These are phyloP conservation scores for Hylaeus anthracinus DNA, from an alignment of 1,140 invertebrate species.

Conservation along the genomic window DNA sequence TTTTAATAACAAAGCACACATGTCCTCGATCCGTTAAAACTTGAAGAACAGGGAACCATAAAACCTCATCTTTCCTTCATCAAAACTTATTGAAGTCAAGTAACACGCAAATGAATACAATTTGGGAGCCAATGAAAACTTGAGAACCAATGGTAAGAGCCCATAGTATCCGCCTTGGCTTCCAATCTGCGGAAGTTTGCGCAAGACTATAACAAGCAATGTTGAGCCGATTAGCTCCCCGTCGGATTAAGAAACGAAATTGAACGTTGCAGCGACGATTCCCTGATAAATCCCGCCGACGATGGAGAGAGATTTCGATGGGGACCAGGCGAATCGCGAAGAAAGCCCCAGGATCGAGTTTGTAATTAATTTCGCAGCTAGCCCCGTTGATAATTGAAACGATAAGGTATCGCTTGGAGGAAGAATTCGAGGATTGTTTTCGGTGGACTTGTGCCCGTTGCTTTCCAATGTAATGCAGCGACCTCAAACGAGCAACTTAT, in stretches of 20 bases:
- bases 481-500: neutral
- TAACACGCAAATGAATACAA: too few relatives aligned
- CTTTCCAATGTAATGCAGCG: neutral
- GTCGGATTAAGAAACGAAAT: slow-evolving; percentile 71
- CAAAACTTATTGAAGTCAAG: too few relatives aligned
- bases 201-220: slow-evolving; percentile 55
- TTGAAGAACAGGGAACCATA: too few relatives aligned
- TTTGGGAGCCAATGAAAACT: too few relatives aligned
- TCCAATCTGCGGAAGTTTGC: slow-evolving; percentile 54
- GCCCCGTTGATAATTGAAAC: slow-evolving; percentile 41
- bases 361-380: slow-evolving; percentile 44
- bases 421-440: slow-evolving; percentile 27
- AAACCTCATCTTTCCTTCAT: too few relatives aligned
- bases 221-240: slow-evolving; percentile 69
- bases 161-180: neutral
- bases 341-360: neutral
- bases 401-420: slow-evolving; percentile 16
- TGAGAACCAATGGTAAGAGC: too few relatives aligned
- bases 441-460: neutral
- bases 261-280: slow-evolving; percentile 59
- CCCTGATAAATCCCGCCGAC: slow-evolving; percentile 33
- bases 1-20: too few relatives aligned
- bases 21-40: too few relatives aligned
- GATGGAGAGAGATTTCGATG: neutral
- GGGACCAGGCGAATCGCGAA: neutral